Percentiles rank a stretch among this genome's conserved stretches.
phyloP scores from a whole-genome alignment of 1,140 invertebrate genomes.

The Drosophila lowei region DNA sequence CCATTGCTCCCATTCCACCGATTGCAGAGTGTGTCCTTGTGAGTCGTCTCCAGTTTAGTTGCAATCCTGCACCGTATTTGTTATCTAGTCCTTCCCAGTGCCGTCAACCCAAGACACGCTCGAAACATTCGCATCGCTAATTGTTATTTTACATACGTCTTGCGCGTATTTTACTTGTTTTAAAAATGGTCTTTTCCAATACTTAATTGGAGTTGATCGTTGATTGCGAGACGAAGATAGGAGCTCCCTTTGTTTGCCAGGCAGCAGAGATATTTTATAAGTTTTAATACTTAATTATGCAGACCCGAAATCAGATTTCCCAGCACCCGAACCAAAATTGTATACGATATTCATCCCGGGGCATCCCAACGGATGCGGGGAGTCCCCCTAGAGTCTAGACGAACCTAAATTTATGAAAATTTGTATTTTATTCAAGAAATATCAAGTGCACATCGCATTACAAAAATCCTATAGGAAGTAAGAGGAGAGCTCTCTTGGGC shows the following conservation, averaged over 20 bases:
- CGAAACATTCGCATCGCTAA: slow-evolving; percentile 28
- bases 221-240: slow-evolving; percentile 6
- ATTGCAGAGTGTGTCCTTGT: slow-evolving; percentile 1
- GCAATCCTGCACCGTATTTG: slow-evolving; percentile 29
- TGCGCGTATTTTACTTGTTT: background rate
- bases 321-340: slow-evolving; percentile 44
- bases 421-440: too few species aligned
- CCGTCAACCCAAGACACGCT: slow-evolving; percentile 1
- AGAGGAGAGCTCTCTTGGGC: too few species aligned
- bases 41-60: slow-evolving; percentile 29
- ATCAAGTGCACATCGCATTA: too few species aligned
- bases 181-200: slow-evolving; percentile 10
- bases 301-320: background rate
- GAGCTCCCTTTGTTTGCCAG: slow-evolving; percentile 46
- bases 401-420: too few species aligned
- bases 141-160: slow-evolving; percentile 10
- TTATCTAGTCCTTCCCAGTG: slow-evolving; percentile 56
- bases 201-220: slow-evolving; percentile 1
- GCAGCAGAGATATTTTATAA: slow-evolving; percentile 52
- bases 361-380: too few species aligned
- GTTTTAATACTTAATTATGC: slow-evolving; percentile 22
- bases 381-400: too few species aligned
- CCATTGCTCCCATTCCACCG: background rate
- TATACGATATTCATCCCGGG: slow-evolving; percentile 27
- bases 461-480: too few species aligned